Evolutionary conservation across 2,113 vertebrate species (phyloP).

Genomic region (Corythornis madagascariensis): DNA sequence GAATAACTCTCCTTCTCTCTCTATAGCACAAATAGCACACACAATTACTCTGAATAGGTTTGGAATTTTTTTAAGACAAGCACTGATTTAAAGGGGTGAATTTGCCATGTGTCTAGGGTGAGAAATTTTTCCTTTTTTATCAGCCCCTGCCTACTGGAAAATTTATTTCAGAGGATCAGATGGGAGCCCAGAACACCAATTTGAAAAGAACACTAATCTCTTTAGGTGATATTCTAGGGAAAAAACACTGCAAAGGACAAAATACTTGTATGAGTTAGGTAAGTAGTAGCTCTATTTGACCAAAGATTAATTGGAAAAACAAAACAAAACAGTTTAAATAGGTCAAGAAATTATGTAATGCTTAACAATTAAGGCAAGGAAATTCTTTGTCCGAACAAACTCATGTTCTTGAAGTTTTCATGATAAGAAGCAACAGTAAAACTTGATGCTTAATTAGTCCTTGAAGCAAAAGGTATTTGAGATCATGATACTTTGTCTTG

Average conservation of each 20-base stretch:
- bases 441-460: background rate
- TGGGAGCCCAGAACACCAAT: background rate
- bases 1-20: background rate
- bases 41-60: background rate
- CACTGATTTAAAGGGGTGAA: background rate
- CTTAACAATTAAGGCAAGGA: background rate
- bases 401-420: background rate
- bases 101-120: background rate
- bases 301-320: background rate
- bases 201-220: background rate
- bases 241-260: background rate
- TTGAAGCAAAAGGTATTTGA: background rate
- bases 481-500: fast-evolving
- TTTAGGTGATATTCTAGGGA: background rate
- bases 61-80: background rate
- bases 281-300: background rate
- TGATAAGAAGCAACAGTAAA: background rate
- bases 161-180: background rate
- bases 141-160: background rate
- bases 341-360: background rate
- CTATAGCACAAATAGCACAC: background rate
- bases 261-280: background rate
- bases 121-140: background rate
- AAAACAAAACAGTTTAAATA: background rate
- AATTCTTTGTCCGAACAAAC: background rate